Conservation (phyloP, 2,113 vertebrate genomes). For the Elachura formosa region DNA sequence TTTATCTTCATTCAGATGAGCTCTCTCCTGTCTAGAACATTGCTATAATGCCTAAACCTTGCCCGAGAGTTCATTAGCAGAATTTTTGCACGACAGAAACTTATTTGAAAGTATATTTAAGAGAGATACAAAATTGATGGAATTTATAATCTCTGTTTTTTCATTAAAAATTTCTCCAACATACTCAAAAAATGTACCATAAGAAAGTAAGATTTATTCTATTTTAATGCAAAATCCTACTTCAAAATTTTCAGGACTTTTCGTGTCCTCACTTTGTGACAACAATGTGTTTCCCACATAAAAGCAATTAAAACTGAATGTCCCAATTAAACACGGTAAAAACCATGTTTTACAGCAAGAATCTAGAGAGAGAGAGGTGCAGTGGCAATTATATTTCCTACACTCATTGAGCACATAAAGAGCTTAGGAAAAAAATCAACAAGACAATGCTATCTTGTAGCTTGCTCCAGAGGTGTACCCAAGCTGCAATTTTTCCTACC, state of each 20-base stretch:
- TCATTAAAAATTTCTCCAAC: neutral
- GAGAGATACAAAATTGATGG: neutral
- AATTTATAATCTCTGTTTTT: neutral
- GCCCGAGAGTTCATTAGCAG: slow-evolving; percentile 3
- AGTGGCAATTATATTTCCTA: neutral
- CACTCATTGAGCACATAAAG: neutral
- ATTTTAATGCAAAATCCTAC: neutral
- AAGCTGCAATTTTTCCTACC: neutral
- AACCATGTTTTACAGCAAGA: neutral
- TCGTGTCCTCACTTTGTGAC: neutral
- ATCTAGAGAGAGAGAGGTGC: neutral
- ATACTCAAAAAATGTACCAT: neutral
- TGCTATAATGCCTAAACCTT: neutral
- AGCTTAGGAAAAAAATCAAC: neutral
- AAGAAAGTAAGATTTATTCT: neutral
- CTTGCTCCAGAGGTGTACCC: neutral
- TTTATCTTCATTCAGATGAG: neutral
- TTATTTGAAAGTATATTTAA: neutral
- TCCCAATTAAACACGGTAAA: neutral
- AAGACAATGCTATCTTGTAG: neutral
- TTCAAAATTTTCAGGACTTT: neutral
- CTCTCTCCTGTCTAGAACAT: neutral
- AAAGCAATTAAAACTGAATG: neutral
- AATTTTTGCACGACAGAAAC: neutral
- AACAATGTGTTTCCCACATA: neutral